Conservation (phyloP, 2,113 vertebrate genomes). For the Pseudorhombus dupliciocellatus region DNA sequence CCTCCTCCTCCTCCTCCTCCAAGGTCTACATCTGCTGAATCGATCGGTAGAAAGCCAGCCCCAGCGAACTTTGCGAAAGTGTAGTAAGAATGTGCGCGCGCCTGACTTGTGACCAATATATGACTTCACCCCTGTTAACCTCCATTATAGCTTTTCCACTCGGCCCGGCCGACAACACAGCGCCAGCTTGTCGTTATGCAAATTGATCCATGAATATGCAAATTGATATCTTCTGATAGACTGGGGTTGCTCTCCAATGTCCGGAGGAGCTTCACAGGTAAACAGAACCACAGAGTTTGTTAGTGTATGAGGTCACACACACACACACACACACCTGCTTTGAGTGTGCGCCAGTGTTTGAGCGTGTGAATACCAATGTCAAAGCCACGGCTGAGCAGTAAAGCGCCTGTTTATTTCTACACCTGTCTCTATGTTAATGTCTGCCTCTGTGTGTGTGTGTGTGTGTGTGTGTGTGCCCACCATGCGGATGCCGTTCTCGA, state of each 20-base stretch:
- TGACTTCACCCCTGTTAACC: conserved; percentile 50
- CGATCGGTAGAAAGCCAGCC: conserved; percentile 12
- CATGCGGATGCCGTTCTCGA: conserved; percentile 96
- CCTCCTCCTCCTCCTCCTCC: background rate
- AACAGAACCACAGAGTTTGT: conserved; percentile 12
- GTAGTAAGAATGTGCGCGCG: background rate
- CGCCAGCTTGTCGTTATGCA: conserved; percentile 43
- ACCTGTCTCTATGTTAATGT: conserved; percentile 18
- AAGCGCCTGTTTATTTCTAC: conserved; percentile 16
- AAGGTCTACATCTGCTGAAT: conserved; percentile 26
- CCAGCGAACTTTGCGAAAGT: conserved; percentile 20
- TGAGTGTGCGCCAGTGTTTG: background rate
- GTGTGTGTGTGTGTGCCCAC: conserved; percentile 74
- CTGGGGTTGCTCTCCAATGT: conserved; percentile 25
- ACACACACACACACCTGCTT: conserved; percentile 24
- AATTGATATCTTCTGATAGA: conserved; percentile 45
- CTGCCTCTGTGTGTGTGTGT: background rate
- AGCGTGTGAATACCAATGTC: conserved; percentile 29
- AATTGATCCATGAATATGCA: conserved; percentile 62
- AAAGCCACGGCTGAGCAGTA: conserved; percentile 20
- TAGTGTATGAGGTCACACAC: background rate
- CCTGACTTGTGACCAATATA: conserved; percentile 25
- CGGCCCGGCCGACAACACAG: conserved; percentile 32
- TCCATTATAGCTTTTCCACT: conserved; percentile 37
- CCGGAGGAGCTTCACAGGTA: conserved; percentile 35